Evolutionary conservation across 2,888 invertebrate genomes (phyloP), one percentile per base, ranked within the genome.

Genomic region (Drosophila helvetica): DNA sequence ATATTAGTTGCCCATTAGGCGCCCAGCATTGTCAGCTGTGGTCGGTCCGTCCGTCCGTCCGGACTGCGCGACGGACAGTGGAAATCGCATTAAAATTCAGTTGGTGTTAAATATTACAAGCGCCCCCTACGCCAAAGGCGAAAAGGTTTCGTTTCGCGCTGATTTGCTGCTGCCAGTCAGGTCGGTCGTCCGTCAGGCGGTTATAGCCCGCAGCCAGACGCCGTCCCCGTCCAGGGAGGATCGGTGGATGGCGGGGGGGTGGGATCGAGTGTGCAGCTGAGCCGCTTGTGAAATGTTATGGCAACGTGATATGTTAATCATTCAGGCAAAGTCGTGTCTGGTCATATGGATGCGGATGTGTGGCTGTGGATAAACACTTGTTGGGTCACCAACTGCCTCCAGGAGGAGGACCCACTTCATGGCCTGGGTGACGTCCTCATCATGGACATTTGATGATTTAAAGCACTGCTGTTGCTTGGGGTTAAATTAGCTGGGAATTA

Each of bases 291-390:
- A 79, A 82, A 84, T 75, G 78, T 78, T 79, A 66, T 83, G 78
- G 81, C 77, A 77, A 85, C 76, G 78, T 80, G 91, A 91, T 91
- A 91, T 91, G 91, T 90, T 91, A 91, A 91, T 91, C 91, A 90
- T 86, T 56, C 64, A 65, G 55, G 59, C 60, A 66, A 71, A 78
- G 79, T 72, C 76, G 76, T 73, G 69, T 69, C 7, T 38, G 70
- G 69, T 48, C 70, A 60, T 70, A 66, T 68, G 83, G 77, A 76
- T 83, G 83, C 79, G 80, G 80, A 80, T 80, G 77, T 77, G 77
- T n/a, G n/a, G 64, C 3, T 30, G 30, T 30, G 30, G 10, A 15
- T 33, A 50, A 68, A 15, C 69, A 69, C 67, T 67, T 69, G 69
- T 60, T 51, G 54, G 67, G 6, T 46, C 43, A 38, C 38, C n/a